These are phyloP conservation scores for Tetramorium simillimum DNA, from an alignment of 1,140 invertebrate species.

Conservation along the genomic window DNA sequence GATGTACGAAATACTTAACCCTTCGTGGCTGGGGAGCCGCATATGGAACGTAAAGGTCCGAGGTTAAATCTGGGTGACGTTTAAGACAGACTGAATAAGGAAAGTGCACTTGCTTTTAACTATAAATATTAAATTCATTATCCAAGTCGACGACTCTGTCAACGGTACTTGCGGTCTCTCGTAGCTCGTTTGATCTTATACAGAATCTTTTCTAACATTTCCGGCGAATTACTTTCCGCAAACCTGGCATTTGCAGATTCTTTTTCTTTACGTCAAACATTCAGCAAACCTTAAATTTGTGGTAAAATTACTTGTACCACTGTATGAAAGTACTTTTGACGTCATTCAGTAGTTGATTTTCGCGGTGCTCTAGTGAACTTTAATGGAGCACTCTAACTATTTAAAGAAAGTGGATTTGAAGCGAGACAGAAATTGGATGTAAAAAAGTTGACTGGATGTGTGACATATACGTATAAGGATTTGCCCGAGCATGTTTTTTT, in stretches of 20 bases:
- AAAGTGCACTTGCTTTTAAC: neutral
- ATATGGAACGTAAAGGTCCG: neutral
- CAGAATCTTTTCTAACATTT: neutral
- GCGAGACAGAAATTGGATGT: neutral
- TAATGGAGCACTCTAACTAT: constrained; percentile 5
- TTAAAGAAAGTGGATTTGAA: constrained; percentile 8
- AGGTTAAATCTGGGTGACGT: neutral
- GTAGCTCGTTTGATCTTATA: neutral
- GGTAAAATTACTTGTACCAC: neutral
- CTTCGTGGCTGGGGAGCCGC: neutral
- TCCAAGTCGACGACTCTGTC: neutral
- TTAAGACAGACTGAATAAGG: neutral
- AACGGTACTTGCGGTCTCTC: neutral
- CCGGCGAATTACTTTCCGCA: neutral
- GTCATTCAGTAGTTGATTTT: constrained; percentile 1
- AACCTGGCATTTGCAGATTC: neutral
- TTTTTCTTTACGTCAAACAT: neutral
- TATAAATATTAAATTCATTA: constrained; percentile 6
- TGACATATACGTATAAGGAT: no score
- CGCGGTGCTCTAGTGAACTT: neutral
- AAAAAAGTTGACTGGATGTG: neutral
- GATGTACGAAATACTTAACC: constrained; percentile 27
- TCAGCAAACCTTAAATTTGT: neutral
- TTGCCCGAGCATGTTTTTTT: neutral
- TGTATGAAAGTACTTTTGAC: neutral